Percentiles rank a stretch among this genome's conserved stretches.
Conservation (phyloP, 2,113 vertebrate species). For the Ranitomeya imitator region DNA sequence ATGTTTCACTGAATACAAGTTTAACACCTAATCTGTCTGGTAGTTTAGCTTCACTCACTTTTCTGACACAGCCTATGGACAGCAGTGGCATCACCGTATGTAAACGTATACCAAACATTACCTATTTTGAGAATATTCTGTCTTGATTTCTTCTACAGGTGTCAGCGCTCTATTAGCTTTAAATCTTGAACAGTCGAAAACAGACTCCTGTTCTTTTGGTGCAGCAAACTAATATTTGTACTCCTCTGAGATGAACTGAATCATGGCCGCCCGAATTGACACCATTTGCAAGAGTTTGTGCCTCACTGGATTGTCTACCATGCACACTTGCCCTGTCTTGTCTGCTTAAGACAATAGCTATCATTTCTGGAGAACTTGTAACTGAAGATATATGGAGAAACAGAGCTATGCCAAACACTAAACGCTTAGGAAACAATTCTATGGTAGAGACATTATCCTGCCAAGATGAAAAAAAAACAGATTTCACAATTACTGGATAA, state of each 20-base stretch:
- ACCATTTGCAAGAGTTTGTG: constrained; percentile 66
- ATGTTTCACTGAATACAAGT: no score
- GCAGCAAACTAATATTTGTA: constrained; percentile 70
- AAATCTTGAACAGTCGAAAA: constrained; percentile 81
- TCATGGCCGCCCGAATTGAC: neutral
- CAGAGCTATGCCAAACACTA: neutral
- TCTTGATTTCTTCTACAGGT: constrained; percentile 62
- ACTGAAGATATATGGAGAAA: neutral
- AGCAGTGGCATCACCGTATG: neutral
- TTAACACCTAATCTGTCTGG: no score
- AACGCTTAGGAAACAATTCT: neutral
- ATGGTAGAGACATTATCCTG: constrained; percentile 16
- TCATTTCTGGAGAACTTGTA: neutral
- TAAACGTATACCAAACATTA: neutral
- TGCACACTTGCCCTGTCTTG: constrained; percentile 60
- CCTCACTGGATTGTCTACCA: constrained; percentile 66
- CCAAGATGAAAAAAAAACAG: neutral
- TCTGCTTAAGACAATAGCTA: constrained; percentile 44
- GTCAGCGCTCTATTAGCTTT: constrained; percentile 80
- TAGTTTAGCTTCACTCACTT: no score
- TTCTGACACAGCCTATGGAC: no score
- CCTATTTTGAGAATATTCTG: neutral
- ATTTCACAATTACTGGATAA: constrained; percentile 31
- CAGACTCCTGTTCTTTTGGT: constrained; percentile 78
- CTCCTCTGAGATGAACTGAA: neutral